These are phyloP conservation scores for Ophiothrix spiculata DNA, from an alignment of 35 echinoderm and acorn worm species.

Conservation along the genomic window DNA sequence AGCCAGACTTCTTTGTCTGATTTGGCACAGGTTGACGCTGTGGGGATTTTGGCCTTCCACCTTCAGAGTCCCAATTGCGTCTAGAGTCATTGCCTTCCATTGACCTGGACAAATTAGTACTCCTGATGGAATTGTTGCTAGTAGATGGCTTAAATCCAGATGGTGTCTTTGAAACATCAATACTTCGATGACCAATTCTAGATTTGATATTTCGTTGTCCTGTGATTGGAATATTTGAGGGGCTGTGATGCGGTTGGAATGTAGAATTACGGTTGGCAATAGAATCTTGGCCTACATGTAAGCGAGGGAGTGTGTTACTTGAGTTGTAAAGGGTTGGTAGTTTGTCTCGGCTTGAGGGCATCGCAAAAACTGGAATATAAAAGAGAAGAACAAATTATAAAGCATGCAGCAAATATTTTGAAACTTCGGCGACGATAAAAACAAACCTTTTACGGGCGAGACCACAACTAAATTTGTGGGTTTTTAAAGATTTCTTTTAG, in stretches of 20 bases:
- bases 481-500: too few species aligned
- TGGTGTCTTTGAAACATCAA: background rate
- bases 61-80: conserved; percentile 32
- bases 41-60: conserved; percentile 13
- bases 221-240: background rate
- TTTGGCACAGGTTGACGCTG: background rate
- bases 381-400: too few species aligned
- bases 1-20: background rate
- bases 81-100: background rate
- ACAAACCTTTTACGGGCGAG: too few species aligned
- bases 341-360: too few species aligned
- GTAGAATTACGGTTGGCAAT: too few species aligned
- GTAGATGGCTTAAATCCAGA: background rate
- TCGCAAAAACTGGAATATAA: too few species aligned
- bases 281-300: too few species aligned
- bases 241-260: background rate
- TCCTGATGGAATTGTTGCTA: background rate
- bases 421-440: too few species aligned
- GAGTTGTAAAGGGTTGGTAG: too few species aligned
- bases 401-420: too few species aligned
- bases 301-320: too few species aligned
- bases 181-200: background rate
- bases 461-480: too few species aligned
- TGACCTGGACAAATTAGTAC: background rate
- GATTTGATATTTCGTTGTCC: background rate